phyloP scores from a whole-genome alignment of 30 jellyfish, hydroid and myxozoan genomes.

The Rhopilema esculentum region DNA sequence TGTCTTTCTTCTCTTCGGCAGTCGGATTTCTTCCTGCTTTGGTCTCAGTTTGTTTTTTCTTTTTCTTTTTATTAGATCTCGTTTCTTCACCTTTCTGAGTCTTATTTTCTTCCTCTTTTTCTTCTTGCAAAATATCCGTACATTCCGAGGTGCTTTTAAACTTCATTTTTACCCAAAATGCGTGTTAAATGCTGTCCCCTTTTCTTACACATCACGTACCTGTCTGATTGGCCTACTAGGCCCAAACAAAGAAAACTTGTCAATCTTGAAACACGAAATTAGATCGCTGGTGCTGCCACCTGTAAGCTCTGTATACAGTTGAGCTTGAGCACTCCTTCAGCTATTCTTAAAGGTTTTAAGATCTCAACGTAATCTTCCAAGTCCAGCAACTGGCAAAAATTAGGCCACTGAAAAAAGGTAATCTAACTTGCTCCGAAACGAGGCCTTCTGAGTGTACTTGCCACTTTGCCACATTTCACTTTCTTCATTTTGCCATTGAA shows the following conservation, averaged over 20 bases:
- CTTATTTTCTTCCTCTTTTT: not conserved
- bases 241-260: not conserved
- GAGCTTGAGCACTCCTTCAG: not conserved
- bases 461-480: no score
- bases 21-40: not conserved
- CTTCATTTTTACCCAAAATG: not conserved
- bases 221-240: not conserved
- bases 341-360: not conserved
- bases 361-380: not conserved
- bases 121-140: not conserved
- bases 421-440: no score
- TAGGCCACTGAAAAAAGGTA: no score
- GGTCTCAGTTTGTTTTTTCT: conserved; percentile 7
- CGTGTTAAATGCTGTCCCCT: not conserved
- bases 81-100: not conserved
- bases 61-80: not conserved
- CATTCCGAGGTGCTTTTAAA: not conserved
- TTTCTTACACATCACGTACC: not conserved
- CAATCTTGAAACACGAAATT: not conserved
- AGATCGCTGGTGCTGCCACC: not conserved
- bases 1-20: conserved; percentile 31
- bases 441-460: no score
- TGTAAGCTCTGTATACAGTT: not conserved
- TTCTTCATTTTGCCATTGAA: no score
- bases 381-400: not conserved